Evolutionary conservation across 2,888 invertebrate genomes (phyloP), one percentile per base, ranked within the genome.

Genomic region (Aquatica leii): DNA sequence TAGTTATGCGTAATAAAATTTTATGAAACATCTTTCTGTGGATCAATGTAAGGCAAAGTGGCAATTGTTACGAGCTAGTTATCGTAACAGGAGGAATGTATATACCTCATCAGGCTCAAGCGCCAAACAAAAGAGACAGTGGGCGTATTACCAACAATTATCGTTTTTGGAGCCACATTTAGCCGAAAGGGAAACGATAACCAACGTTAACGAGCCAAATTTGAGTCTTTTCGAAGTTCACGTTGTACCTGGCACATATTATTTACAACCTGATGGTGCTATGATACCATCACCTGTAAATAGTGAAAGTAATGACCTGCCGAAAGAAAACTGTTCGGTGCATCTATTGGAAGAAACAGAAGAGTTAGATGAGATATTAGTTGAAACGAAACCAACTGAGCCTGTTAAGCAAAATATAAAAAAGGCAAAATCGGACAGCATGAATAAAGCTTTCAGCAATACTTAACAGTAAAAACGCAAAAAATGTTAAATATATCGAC

Each of bases 31-130:
- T 37, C n/a, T 37, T 37, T 37, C n/a, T n/a, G 11, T 37, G 37
- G 37, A 37, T 37, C 37, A 37, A 37, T 37, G 37, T 37, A 37
- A 37, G 12, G 37, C 37, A 37, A 37, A 37, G 37, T 37, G 37
- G 37, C 37, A 37, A 37, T 37, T 37, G 37, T n/a, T 37, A 37
- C 37, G 11, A 37, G 37, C 37, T 8, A 12, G 37, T 37, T 37
- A 37, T 37, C 37, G 37, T n/a, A 37, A 37, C 9, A 37, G 37
- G 37, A 37, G 37, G 37, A 37, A n/a, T 37, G 37, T 37, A 9
- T 37, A 37, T 37, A 37, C 37, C 37, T 12, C 37, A 37, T 37
- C 37, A 37, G 37, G 37, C 37, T 37, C 37, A 37, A 12, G 8
- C 37, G 37, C 37, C 37, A 37, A 37, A 37, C 37, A 37, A 12